phyloP scores from a whole-genome alignment of 1,140 invertebrate species.

The Drosophila malerkotliana region DNA sequence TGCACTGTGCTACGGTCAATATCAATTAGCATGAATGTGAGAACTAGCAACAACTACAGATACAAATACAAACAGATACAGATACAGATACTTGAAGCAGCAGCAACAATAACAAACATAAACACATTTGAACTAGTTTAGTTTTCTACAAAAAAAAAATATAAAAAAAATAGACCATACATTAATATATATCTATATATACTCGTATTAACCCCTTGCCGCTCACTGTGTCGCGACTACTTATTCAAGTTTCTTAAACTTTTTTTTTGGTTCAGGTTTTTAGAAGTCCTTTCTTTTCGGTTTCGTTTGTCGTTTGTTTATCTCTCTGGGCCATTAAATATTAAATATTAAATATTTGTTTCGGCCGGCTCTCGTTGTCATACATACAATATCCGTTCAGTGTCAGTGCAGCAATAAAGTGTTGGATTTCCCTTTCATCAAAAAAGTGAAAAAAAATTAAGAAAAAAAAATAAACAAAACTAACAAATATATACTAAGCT shows the following conservation, averaged over 20 bases:
- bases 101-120: conserved; percentile 44
- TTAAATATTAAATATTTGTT: conserved; percentile 18
- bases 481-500: conserved; percentile 46
- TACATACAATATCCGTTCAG: conserved; percentile 7
- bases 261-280: conserved; percentile 15
- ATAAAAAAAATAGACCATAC: conserved; percentile 30
- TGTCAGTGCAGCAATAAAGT: conserved; percentile 56
- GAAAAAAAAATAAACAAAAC: conserved; percentile 2
- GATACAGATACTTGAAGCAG: conserved; percentile 10
- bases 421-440: conserved; percentile 44
- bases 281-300: conserved; percentile 8
- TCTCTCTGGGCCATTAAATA: conserved; percentile 4
- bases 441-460: conserved; percentile 17
- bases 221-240: conserved; percentile 47
- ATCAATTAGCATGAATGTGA: conserved; percentile 65
- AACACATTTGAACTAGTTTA: conserved; percentile 71
- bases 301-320: conserved; percentile 28
- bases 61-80: conserved; percentile 20
- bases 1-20: conserved; percentile 46
- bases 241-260: conserved; percentile 12
- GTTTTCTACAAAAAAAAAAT: conserved; percentile 28
- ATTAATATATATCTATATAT: conserved; percentile 10
- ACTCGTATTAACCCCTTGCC: conserved; percentile 62
- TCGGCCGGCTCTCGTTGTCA: conserved; percentile 25
- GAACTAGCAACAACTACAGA: conserved; percentile 28